phyloP scores from a whole-genome alignment of 2,113 vertebrate genomes.

The Eublepharis macularius region DNA sequence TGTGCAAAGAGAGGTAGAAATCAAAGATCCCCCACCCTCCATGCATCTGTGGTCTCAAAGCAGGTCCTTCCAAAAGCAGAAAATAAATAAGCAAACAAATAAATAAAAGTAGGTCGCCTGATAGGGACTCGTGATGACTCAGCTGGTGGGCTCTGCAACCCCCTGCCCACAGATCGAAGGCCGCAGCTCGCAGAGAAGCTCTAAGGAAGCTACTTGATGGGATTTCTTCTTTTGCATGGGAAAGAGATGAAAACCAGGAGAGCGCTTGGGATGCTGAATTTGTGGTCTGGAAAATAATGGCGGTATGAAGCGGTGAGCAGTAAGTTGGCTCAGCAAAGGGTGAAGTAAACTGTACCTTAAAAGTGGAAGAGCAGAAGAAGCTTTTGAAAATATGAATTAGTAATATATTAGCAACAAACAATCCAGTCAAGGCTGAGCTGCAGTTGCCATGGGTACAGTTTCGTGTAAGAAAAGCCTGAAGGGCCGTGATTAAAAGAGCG shows the following conservation, averaged over 20 bases:
- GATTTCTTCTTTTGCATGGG: not conserved
- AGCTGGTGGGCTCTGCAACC: too few species aligned
- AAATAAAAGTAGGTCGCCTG: too few species aligned
- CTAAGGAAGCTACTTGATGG: too few species aligned
- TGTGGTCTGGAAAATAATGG: not conserved
- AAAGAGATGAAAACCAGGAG: not conserved
- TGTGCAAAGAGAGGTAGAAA: too few species aligned
- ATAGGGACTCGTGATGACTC: too few species aligned
- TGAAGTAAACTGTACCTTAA: not conserved
- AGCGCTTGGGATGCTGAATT: not conserved
- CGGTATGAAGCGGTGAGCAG: not conserved
- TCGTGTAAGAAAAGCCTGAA: conserved; percentile 7
- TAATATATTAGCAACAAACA: conserved; percentile 20
- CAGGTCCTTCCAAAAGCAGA: too few species aligned
- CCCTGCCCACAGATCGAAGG: too few species aligned
- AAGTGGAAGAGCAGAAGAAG: not conserved
- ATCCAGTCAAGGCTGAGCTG: conserved; percentile 3
- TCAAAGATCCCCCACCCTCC: too few species aligned
- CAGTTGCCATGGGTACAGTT: conserved; percentile 3
- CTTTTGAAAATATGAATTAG: not conserved
- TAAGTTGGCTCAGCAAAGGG: not conserved
- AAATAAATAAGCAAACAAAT: too few species aligned
- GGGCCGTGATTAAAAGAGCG: conserved; percentile 11
- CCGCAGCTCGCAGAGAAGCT: too few species aligned
- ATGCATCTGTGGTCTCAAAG: too few species aligned